Conservation (phyloP, 1,140 invertebrate species). For the Globodera rostochiensis region DNA sequence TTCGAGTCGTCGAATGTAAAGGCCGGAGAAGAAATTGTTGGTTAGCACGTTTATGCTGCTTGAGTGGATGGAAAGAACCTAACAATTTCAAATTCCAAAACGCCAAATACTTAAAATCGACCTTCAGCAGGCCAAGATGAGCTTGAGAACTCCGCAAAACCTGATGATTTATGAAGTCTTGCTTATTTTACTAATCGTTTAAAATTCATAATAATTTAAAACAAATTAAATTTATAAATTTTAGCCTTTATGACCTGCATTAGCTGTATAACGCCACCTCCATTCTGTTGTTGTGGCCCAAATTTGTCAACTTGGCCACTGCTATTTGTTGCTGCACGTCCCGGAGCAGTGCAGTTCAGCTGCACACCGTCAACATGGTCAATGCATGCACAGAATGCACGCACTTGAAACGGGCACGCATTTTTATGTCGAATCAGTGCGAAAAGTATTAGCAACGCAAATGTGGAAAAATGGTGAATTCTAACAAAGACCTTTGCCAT, state of each 20-base stretch:
- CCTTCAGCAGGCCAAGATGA: slow-evolving; percentile 56
- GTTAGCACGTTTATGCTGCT: slow-evolving; percentile 39
- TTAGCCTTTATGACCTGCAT: background rate
- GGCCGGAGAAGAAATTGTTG: slow-evolving; percentile 55
- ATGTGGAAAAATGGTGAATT: background rate
- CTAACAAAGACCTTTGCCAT: background rate
- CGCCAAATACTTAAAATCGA: background rate
- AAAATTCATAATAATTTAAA: background rate
- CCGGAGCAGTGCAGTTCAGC: slow-evolving; percentile 37
- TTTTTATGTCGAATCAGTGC: background rate
- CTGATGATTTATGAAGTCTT: slow-evolving; percentile 16
- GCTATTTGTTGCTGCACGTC: background rate
- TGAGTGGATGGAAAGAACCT: slow-evolving; percentile 50
- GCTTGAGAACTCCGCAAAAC: slow-evolving; percentile 53
- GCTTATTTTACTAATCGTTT: background rate
- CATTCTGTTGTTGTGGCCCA: background rate
- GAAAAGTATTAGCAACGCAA: background rate
- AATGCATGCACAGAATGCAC: slow-evolving; percentile 35
- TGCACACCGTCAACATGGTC: slow-evolving; percentile 50
- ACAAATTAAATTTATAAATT: background rate
- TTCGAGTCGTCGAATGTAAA: slow-evolving; percentile 62
- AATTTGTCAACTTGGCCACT: background rate
- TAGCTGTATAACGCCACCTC: background rate
- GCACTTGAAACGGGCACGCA: slow-evolving; percentile 40
- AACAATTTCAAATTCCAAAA: slow-evolving; percentile 8